phyloP scores from a whole-genome alignment of 2,113 vertebrate species.

The Petromus typicus region DNA sequence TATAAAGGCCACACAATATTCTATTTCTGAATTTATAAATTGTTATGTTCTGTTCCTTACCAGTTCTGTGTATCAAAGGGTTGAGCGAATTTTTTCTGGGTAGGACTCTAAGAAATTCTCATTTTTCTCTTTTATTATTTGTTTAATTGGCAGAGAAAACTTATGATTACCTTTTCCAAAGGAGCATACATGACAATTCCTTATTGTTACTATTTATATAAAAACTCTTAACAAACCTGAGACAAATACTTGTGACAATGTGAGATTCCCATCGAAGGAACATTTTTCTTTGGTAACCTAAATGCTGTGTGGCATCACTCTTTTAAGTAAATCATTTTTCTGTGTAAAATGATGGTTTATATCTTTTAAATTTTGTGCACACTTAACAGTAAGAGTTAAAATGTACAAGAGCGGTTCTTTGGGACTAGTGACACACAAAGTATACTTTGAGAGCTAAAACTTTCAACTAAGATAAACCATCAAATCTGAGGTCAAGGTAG shows the following conservation, averaged over 20 bases:
- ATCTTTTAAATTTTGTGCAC: background rate
- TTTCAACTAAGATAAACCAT: background rate
- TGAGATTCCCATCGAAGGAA: background rate
- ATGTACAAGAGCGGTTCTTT: background rate
- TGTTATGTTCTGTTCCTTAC: background rate
- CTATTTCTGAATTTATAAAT: background rate
- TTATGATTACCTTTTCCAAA: slow-evolving; percentile 38
- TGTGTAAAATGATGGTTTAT: background rate
- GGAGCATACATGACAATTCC: background rate
- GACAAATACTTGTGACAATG: background rate
- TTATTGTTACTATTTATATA: slow-evolving; percentile 2
- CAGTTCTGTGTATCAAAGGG: background rate
- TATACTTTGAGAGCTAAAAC: background rate
- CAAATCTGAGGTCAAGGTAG: background rate
- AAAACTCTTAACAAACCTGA: slow-evolving; percentile 38
- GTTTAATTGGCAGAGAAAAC: background rate
- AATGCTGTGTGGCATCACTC: background rate
- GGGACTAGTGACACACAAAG: background rate
- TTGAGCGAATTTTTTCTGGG: background rate
- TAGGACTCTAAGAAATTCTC: background rate
- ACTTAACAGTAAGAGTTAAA: background rate
- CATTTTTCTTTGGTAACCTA: background rate
- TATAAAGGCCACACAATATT: background rate
- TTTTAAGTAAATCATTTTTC: slow-evolving; percentile 29
- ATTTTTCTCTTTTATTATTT: background rate